Evolutionary conservation across 2,888 invertebrate species (phyloP).

Genomic region (Volucella bombylans): DNA sequence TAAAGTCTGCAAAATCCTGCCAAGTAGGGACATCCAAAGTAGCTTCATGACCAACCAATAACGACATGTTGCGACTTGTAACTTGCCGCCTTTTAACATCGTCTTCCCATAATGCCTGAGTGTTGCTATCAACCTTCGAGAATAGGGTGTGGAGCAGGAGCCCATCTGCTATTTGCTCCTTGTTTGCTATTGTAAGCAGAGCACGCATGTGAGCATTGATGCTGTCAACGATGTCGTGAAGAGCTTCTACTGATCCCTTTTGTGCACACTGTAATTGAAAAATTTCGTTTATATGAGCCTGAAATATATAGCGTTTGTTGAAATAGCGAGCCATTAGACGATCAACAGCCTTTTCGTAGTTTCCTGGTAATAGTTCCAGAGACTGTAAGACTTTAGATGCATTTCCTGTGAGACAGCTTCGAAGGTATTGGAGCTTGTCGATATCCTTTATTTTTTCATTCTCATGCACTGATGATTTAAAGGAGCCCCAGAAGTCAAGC

Average conservation of each 20-base stretch:
- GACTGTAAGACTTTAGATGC: slow-evolving; percentile 23
- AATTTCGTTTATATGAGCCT: neutral
- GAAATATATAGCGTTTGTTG: slow-evolving; percentile 6
- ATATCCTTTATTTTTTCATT: slow-evolving; percentile 20
- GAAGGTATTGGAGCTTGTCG: slow-evolving; percentile 16
- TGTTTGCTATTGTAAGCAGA: too few species aligned
- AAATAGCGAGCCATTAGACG: slow-evolving; percentile 17
- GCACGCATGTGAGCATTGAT: neutral
- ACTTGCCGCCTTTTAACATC: slow-evolving; percentile 2
- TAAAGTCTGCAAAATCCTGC: slow-evolving; percentile 16
- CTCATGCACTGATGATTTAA: slow-evolving; percentile 6
- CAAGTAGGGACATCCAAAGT: neutral
- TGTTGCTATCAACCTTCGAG: slow-evolving; percentile 5
- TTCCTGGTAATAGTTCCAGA: slow-evolving; percentile 22
- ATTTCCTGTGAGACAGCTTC: too few species aligned
- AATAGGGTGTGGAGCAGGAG: too few species aligned
- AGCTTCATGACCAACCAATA: neutral
- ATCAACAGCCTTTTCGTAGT: slow-evolving; percentile 22
- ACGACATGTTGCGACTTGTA: slow-evolving; percentile 5
- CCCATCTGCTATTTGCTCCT: too few species aligned
- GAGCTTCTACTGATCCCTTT: neutral
- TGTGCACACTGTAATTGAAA: neutral
- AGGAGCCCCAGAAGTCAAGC: slow-evolving; percentile 22
- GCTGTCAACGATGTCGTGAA: slow-evolving; percentile 5
- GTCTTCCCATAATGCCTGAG: slow-evolving; percentile 1